Evolutionary conservation across 2,113 vertebrate species (phyloP), one percentile per base, ranked within the genome.

Genomic region (Camelus dromedarius): DNA sequence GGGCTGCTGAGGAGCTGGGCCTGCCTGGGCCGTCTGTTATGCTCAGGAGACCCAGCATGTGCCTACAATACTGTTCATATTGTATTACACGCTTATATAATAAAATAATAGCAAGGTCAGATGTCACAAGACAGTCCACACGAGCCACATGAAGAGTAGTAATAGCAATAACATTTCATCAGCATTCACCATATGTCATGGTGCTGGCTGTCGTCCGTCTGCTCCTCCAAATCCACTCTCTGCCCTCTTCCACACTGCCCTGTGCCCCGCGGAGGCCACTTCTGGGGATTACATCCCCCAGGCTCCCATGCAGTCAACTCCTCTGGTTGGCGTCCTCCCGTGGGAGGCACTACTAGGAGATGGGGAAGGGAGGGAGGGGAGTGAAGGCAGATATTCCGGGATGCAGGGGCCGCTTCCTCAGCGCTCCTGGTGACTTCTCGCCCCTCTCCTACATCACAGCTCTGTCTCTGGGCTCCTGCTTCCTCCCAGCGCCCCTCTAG

Each of bases 381-480:
- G 38, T 2, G 13, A 48, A 14, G 50, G 62, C 9, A 15, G 35
- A 10, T n/a, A 28, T 54, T 35, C 15, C 0, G 1, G 38, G 82
- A 26, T 6, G 16, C 46, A 6, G 42, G 10, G 77, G 60, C 54
- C 26, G 30, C 48, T 4, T 6, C 19, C 15, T 58, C 19, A 6
- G 13, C 1, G 46, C 42, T 66, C n/a, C 1, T 0, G 4, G 10
- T 0, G 3, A 35, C n/a, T 18, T 38, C 60, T 32, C 0, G 54
- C 20, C 38, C 52, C 73, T 54, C 18, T 69, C 64, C 56, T 5
- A 6, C 6, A 48, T 54, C 32, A 6, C 0, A 38, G 66, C 75
- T 90, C 42, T 52, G 38, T n/a, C 42, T 84, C 19, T 22, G 56
- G 64, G 22, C 30, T 50, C 72, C 28, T 7, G 12, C 22, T 20